Conservation (phyloP, 1,140 invertebrate species). For the Hestina assimilis region DNA sequence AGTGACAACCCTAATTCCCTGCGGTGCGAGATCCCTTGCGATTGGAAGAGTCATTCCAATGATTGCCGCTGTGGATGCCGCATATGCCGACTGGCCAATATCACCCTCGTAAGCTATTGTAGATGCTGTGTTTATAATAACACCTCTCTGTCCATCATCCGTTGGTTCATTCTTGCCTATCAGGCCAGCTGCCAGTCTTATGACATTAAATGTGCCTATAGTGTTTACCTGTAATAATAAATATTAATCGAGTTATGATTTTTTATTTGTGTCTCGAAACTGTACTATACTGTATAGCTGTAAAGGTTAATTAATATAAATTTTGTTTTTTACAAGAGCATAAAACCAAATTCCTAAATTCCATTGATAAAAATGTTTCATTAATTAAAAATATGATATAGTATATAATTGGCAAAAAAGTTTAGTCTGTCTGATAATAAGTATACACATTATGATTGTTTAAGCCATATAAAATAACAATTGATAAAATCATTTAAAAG, state of each 20-base stretch:
- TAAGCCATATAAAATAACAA: no score
- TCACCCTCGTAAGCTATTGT: conserved; percentile 98
- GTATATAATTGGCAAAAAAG: no score
- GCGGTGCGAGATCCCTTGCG: conserved; percentile 90
- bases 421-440: no score
- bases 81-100: conserved; percentile 95
- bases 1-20: conserved; percentile 89
- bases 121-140: conserved; percentile 97
- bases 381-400: no score
- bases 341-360: no score
- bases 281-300: no score
- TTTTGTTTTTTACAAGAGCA: no score
- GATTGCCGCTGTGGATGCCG: conserved; percentile 93
- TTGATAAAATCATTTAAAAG: no score
- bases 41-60: conserved; percentile 96
- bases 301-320: no score
- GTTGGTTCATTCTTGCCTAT: conserved; percentile 92
- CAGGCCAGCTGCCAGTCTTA: conserved; percentile 87
- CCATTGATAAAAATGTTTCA: no score
- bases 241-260: neutral
- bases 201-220: conserved; percentile 96
- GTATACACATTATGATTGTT: no score
- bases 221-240: conserved; percentile 86
- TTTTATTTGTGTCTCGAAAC: no score
- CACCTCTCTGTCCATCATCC: conserved; percentile 90